phyloP scores from a whole-genome alignment of 2,113 vertebrate genomes.

The Loxodonta africana region DNA sequence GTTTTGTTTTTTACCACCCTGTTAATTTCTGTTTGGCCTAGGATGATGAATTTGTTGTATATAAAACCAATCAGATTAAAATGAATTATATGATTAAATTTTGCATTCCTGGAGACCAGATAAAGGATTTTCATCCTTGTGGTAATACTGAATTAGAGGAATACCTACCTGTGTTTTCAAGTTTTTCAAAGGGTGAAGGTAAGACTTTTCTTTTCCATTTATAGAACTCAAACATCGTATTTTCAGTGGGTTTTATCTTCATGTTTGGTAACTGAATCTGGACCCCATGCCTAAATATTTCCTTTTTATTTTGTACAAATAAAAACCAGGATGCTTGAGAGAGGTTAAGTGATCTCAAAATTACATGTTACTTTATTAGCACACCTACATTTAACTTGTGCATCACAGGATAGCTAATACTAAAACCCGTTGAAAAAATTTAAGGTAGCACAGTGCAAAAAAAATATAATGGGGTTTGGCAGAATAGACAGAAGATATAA shows the following conservation, averaged over 20 bases:
- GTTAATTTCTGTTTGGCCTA: conserved; percentile 81
- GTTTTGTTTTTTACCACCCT: background rate
- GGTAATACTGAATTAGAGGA: conserved; percentile 65
- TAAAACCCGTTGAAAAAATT: background rate
- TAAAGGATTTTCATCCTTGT: conserved; percentile 87
- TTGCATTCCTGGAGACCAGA: conserved; percentile 86
- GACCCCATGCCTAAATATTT: background rate
- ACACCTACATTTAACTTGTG: background rate
- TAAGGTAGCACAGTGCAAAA: background rate
- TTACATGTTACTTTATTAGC: background rate
- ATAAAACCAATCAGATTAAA: conserved; percentile 91
- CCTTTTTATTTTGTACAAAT: conserved; percentile 31
- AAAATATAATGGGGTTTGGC: background rate
- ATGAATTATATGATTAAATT: conserved; percentile 93
- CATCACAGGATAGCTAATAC: background rate
- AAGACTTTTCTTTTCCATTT: conserved; percentile 69
- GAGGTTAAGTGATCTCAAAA: background rate
- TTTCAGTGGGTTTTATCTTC: conserved; percentile 36
- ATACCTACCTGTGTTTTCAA: background rate
- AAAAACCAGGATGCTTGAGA: conserved; percentile 14
- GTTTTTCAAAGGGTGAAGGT: conserved; percentile 71
- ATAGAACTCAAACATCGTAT: conserved; percentile 36
- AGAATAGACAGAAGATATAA: background rate
- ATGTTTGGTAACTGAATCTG: background rate
- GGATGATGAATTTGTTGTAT: conserved; percentile 95